These are phyloP conservation scores for Anhinga anhinga DNA, from an alignment of 2,113 vertebrate genomes.

Conservation along the genomic window DNA sequence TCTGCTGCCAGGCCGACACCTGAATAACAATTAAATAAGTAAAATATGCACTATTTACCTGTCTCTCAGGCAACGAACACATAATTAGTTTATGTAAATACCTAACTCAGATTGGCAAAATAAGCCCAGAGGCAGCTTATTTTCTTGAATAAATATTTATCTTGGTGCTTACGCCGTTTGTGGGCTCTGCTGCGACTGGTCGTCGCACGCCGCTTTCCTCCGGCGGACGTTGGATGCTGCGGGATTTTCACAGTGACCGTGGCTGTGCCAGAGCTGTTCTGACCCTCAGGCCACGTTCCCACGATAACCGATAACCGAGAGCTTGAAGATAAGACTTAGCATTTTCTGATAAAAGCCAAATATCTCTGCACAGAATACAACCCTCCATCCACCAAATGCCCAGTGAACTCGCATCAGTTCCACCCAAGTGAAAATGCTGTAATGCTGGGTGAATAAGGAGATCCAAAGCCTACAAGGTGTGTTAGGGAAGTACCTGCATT, in stretches of 20 bases:
- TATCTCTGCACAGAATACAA: background rate
- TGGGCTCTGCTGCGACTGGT: background rate
- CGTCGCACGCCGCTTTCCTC: rapidly evolving
- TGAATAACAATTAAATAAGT: background rate
- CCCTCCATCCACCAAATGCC: background rate
- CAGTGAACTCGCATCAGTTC: background rate
- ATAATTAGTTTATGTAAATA: conserved; percentile 61
- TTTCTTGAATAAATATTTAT: conserved; percentile 6
- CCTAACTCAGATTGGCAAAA: background rate
- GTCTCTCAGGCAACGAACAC: conserved; percentile 12
- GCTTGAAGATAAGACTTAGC: background rate
- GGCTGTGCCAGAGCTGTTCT: background rate
- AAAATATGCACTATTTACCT: conserved; percentile 22
- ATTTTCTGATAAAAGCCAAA: background rate
- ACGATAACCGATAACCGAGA: background rate
- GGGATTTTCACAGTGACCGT: background rate
- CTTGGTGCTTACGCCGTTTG: background rate
- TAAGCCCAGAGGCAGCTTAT: conserved; percentile 2
- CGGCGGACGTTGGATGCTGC: rapidly evolving
- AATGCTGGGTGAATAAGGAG: background rate
- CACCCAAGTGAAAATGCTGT: background rate
- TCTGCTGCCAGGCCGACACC: background rate
- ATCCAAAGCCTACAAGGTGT: background rate
- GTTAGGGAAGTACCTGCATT: background rate
- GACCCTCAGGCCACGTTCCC: background rate